Conservation (phyloP, 2,888 invertebrate species). For the Apamea monoglypha region DNA sequence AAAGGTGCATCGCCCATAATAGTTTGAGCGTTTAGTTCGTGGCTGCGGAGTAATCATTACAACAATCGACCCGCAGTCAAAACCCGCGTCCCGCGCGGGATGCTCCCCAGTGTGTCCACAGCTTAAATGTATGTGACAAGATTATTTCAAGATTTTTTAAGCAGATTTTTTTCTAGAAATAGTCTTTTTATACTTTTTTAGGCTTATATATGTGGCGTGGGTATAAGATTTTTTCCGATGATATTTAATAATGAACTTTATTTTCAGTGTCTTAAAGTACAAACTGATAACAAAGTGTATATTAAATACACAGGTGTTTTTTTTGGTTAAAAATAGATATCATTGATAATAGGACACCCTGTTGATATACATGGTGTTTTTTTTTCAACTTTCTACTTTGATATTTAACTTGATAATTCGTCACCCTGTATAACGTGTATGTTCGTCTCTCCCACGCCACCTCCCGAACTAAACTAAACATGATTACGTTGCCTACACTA, state of each 20-base stretch:
- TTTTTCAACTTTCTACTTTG: neutral
- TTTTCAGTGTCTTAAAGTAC: neutral
- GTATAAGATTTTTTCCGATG: neutral
- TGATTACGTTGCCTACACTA: conserved; percentile 63
- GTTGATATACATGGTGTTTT: conserved; percentile 12
- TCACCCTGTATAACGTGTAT: neutral
- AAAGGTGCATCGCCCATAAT: too few relatives aligned
- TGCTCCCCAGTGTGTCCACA: neutral
- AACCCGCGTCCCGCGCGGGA: neutral
- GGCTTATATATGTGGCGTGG: conserved; percentile 39
- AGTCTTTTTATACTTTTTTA: conserved; percentile 15
- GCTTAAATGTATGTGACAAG: neutral
- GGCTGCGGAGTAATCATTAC: neutral
- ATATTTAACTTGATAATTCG: neutral
- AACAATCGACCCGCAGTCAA: too few relatives aligned
- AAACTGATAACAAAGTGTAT: neutral
- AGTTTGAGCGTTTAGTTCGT: neutral
- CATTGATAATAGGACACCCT: neutral
- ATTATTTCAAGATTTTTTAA: conserved; percentile 17
- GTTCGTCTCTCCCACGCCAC: conserved; percentile 28
- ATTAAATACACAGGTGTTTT: neutral
- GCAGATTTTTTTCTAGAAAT: conserved; percentile 18
- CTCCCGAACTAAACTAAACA: conserved; percentile 43
- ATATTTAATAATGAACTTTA: neutral
- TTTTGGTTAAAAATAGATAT: neutral